A percentile compares a stretch with the other conserved stretches of the same genome.
Evolutionary conservation across 2,888 invertebrate species (phyloP).

Genomic region (Amblyjoppa proteus): DNA sequence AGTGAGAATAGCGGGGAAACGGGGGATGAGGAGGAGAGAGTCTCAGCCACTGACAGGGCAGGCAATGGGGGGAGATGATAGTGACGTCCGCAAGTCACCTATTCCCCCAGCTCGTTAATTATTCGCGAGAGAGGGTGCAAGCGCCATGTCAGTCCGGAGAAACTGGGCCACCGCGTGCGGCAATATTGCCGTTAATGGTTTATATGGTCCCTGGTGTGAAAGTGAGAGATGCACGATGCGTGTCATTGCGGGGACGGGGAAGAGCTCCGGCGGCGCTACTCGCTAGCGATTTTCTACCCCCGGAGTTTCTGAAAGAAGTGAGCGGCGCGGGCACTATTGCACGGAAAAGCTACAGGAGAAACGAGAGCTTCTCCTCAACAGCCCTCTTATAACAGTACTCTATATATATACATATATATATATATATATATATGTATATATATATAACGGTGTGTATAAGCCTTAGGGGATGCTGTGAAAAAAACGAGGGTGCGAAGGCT

Average conservation of each 20-base stretch:
- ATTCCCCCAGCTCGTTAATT: conserved; percentile 72
- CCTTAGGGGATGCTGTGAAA: conserved; percentile 83
- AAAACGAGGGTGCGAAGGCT: conserved; percentile 80
- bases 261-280: conserved; percentile 42
- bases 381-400: conserved; percentile 45
- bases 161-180: conserved; percentile 65
- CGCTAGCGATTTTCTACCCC: conserved; percentile 64
- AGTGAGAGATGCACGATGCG: conserved; percentile 82
- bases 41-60: conserved; percentile 13
- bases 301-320: conserved; percentile 62
- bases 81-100: conserved; percentile 68
- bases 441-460: conserved; percentile 76
- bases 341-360: conserved; percentile 67
- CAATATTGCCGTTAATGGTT: conserved; percentile 84
- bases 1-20: neutral
- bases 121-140: conserved; percentile 61
- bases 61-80: conserved; percentile 25
- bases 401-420: neutral
- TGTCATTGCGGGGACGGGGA: conserved; percentile 78
- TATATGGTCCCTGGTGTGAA: conserved; percentile 83
- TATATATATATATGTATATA: conserved; percentile 9
- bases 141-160: conserved; percentile 44
- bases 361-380: conserved; percentile 72
- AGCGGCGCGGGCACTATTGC: conserved; percentile 48
- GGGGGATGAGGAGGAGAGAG: conserved; percentile 29